Conservation (phyloP, 2,113 vertebrate genomes). For the Strix aluco region DNA sequence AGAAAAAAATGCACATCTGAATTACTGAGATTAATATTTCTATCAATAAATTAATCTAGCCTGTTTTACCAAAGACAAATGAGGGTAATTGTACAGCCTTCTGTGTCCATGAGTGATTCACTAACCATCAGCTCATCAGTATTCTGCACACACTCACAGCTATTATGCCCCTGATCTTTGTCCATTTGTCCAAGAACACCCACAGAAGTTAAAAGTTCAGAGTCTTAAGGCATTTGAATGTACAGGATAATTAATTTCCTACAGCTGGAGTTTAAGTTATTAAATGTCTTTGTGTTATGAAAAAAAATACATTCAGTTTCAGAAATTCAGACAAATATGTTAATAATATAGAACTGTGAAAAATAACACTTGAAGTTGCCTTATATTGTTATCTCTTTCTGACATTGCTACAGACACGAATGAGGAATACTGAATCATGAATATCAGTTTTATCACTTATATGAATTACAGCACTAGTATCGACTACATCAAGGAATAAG, state of each 20-base stretch:
- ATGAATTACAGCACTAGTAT: neutral
- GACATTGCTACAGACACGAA: neutral
- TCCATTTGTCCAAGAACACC: neutral
- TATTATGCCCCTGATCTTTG: neutral
- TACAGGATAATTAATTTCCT: neutral
- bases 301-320: neutral
- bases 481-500: neutral
- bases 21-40: neutral
- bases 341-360: neutral
- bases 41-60: neutral
- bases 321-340: neutral
- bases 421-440: neutral
- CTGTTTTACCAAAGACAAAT: neutral
- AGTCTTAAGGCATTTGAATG: neutral
- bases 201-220: neutral
- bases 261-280: neutral
- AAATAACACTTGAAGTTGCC: neutral
- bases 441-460: neutral
- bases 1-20: neutral
- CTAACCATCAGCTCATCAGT: neutral
- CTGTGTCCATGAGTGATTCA: neutral
- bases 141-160: neutral
- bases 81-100: neutral
- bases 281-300: neutral
- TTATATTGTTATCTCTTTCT: neutral